These are phyloP conservation scores for Anniella stebbinsi DNA, from an alignment of 2,797 vertebrate genomes.

Conservation along the genomic window DNA sequence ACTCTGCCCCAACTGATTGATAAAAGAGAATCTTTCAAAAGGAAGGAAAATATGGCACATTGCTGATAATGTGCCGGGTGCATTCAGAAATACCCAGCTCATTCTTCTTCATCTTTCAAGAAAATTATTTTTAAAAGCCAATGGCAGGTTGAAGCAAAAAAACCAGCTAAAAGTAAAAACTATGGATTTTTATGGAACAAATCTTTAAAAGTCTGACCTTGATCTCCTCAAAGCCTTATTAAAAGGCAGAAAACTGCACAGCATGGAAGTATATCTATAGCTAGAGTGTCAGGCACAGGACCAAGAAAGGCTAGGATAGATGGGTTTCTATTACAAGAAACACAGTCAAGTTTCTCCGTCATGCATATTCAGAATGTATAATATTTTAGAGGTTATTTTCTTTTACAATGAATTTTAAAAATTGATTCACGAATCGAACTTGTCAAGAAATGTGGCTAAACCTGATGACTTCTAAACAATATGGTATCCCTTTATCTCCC, in stretches of 20 bases:
- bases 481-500: background rate
- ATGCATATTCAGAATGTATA: background rate
- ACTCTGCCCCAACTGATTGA: background rate
- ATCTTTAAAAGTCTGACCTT: slow-evolving; percentile 19
- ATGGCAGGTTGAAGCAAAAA: slow-evolving; percentile 15
- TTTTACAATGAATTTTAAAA: slow-evolving; percentile 2
- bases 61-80: background rate
- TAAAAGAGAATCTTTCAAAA: background rate
- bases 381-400: background rate
- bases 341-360: background rate
- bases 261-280: background rate
- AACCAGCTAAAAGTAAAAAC: slow-evolving; percentile 16
- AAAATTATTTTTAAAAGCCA: slow-evolving; percentile 22
- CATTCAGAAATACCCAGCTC: slow-evolving; percentile 29
- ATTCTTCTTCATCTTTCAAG: slow-evolving; percentile 25
- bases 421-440: background rate
- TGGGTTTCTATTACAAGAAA: slow-evolving; percentile 30
- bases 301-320: slow-evolving; percentile 8
- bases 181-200: slow-evolving; percentile 46
- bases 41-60: slow-evolving; percentile 4
- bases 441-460: background rate
- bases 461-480: background rate
- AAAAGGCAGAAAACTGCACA: background rate
- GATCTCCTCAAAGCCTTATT: slow-evolving; percentile 22
- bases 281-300: background rate